Base-by-base conservation (phyloP, 2,888 invertebrate genomes). In the Syritta pipiens region DNA sequence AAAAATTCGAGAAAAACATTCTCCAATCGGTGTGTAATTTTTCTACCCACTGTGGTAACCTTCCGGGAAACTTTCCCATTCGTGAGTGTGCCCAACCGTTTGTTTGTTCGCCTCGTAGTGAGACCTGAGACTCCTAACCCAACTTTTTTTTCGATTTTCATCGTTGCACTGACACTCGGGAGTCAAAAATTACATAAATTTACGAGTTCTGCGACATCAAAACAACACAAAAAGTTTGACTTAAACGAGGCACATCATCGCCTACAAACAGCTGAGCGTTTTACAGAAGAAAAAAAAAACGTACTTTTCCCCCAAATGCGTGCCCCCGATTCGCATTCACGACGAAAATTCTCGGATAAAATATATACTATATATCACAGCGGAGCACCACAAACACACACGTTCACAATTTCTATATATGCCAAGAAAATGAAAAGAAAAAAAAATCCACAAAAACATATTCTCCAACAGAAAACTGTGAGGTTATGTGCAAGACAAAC, bases 391-490 rank as follows among this genome's bases (percentile, higher is more conserved):
- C 17, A n/a, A 63, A 44, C 20, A 69, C 62, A 62, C 49, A 32
- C 17, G 10, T 35, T 32, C 40, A 28, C 40, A 28, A 69, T 35
- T 37, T 37, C 57, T 6, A 30, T 51, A 35, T 30, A 48, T 40
- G 28, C 24, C 20, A 4, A 55, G 67, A 57, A 59, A 4, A 32
- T n/a, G n/a, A n/a, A n/a, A n/a, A n/a, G n/a, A 49, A 40, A 75
- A 65, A 69, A 71, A 77, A 77, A 72, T 44, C 37, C 35, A 77
- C 77, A 72, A 77, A 77, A 77, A 77, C 77, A 77, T 76, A 76
- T 67, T 37, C 37, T 77, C 72, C 53, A 72, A 72, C 60, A 35
- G 30, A 72, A 72, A 72, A 67, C 72, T 77, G n/a, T n/a, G 65
- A 77, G 77, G 77, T 77, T 77, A 77, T 72, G 77, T 53, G 59